Conservation (phyloP, 1,140 invertebrate genomes). For the Lamellibrachia luymesi region DNA sequence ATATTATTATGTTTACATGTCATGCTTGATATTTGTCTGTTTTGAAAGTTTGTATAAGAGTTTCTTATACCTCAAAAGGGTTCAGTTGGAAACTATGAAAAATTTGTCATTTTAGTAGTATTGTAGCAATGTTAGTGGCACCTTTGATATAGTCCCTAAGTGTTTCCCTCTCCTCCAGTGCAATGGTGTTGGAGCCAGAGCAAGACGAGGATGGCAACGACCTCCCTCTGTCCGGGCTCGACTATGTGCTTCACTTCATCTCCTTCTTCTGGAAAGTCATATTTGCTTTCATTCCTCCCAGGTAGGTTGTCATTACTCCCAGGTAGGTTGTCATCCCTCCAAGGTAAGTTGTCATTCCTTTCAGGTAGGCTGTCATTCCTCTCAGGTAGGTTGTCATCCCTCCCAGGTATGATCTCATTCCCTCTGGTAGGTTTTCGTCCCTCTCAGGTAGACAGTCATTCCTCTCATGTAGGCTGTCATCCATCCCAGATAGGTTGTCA, state of each 20-base stretch:
- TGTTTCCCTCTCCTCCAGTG: conserved; percentile 33
- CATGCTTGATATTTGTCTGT: too few relatives aligned
- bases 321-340: neutral
- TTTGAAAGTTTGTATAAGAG: too few relatives aligned
- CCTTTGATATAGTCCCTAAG: too few relatives aligned
- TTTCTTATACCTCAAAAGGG: too few relatives aligned
- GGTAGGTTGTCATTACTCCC: neutral
- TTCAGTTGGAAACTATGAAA: too few relatives aligned
- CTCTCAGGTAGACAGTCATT: neutral
- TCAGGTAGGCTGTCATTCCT: neutral
- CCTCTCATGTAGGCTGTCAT: neutral
- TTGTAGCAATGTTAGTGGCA: too few relatives aligned
- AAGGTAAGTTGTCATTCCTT: neutral
- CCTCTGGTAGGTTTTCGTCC: neutral
- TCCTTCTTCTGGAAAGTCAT: conserved; percentile 60
- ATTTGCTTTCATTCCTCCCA: conserved; percentile 63
- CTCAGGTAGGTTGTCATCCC: neutral
- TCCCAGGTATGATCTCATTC: neutral
- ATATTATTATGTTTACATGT: too few relatives aligned
- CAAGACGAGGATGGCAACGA: conserved; percentile 63
- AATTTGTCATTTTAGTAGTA: too few relatives aligned
- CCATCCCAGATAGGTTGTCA: neutral
- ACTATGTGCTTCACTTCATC: conserved; percentile 50
- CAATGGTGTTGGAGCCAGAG: conserved; percentile 52
- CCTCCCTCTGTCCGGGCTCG: conserved; percentile 54